Evolutionary conservation across 1,140 invertebrate species (phyloP).

Genomic region (Hyposmocoma kahamanoa): DNA sequence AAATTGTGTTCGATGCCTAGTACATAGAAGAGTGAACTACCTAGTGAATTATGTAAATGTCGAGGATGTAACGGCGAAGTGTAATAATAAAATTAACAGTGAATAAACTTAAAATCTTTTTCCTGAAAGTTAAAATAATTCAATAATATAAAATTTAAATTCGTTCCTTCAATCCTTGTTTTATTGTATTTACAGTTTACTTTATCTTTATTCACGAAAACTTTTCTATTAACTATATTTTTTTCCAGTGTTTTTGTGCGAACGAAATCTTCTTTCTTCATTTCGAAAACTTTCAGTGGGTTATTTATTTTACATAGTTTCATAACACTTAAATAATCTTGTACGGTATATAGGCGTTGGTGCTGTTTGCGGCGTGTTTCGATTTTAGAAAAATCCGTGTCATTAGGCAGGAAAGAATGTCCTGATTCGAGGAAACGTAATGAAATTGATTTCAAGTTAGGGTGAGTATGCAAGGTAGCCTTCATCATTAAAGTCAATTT

Average conservation of each 20-base stretch:
- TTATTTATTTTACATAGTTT: slow-evolving; percentile 28
- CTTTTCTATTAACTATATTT: slow-evolving; percentile 9
- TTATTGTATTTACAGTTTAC: no score
- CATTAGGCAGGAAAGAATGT: slow-evolving; percentile 49
- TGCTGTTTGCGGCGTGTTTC: slow-evolving; percentile 34
- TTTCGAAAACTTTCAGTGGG: slow-evolving; percentile 11
- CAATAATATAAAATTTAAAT: no score
- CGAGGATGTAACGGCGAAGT: no score
- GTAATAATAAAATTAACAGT: no score
- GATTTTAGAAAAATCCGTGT: slow-evolving; percentile 40
- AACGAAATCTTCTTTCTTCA: slow-evolving; percentile 11
- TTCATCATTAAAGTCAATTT: slow-evolving; percentile 43
- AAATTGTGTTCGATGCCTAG: no score
- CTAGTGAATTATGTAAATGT: no score
- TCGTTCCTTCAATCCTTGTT: no score
- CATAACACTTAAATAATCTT: slow-evolving; percentile 38
- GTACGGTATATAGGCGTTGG: slow-evolving; percentile 24
- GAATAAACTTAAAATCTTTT: no score
- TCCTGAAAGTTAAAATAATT: no score
- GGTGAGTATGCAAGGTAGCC: slow-evolving; percentile 20
- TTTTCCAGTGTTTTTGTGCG: slow-evolving; percentile 1
- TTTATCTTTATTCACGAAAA: slow-evolving; percentile 4
- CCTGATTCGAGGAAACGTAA: slow-evolving; percentile 37
- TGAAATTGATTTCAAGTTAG: slow-evolving; percentile 28
- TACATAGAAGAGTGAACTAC: no score